Evolutionary conservation across 1,140 invertebrate species (phyloP), one percentile per base, ranked within the genome.

Genomic region (Pogonomyrmex californicus): DNA sequence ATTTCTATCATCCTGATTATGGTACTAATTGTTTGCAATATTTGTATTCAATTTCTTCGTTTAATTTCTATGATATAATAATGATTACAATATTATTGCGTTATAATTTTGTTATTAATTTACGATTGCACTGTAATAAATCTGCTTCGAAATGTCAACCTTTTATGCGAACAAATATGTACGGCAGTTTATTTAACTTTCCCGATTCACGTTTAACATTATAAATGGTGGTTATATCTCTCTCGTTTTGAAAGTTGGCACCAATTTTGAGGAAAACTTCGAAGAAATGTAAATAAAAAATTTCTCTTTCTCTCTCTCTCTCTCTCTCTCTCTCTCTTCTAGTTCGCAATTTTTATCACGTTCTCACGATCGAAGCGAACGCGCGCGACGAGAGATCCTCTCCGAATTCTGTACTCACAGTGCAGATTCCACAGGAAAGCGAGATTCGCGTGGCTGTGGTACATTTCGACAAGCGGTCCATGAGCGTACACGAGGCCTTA

Each of bases 401-500:
- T 54, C 14, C 14, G 51, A 10, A 12, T 12, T 23, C 54, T 0
- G 36, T 92, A 93, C 93, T 93, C 85, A 93, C 93, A 91, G 70
- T 93, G 86, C 54, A 95, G 87, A 87, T 91, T 92, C 94, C 94
- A 95, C 36, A 94, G 90, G 75, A 95, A 92, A 38, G 93, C 90
- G 38, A 94, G 86, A 85, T 94, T 93, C 71, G 93, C 90, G 12
- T 82, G 79, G 91, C 94, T 95, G 87, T 94, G 94, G 81, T 94
- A 95, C 93, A 94, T 93, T 81, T 83, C 86, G 73, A 23, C 73
- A 85, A 85, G 63, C 60, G 71, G 47, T 75, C 56, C 56, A 62
- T 71, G 68, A 62, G 60, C 87, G 60, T 30, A 47, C 58, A 78
- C 54, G 17, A 56, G 33, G 51, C 60, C 76, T 85, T 68, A 85